These are phyloP conservation scores for Condylura cristata DNA, from an alignment of 2,113 vertebrate species.

Conservation along the genomic window DNA sequence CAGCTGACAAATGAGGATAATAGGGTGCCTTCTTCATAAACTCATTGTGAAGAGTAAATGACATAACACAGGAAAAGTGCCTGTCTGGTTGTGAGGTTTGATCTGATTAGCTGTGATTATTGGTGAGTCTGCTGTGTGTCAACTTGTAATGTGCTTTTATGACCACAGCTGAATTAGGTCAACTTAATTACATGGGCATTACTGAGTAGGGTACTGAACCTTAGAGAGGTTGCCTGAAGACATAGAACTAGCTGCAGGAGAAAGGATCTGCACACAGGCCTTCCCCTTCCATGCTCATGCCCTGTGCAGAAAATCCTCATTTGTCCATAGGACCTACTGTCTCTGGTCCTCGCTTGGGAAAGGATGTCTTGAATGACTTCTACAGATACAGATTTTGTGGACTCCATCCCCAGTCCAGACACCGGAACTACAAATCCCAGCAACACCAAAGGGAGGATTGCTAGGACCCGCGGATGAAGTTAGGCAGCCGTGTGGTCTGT, in stretches of 20 bases:
- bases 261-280: not conserved
- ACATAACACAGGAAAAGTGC: not conserved
- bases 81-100: rapidly evolving
- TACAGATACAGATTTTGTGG: no score
- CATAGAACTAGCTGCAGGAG: not conserved
- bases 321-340: not conserved
- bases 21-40: not conserved
- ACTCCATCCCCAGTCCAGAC: no score
- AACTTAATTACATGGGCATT: not conserved
- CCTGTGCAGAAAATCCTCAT: not conserved
- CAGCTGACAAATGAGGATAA: not conserved
- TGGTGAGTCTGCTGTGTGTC: rapidly evolving
- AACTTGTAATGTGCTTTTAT: rapidly evolving
- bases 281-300: not conserved
- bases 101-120: not conserved
- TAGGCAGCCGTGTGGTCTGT: no score
- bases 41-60: not conserved
- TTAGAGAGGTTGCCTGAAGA: not conserved
- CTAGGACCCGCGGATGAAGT: no score
- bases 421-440: no score
- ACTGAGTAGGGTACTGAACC: not conserved
- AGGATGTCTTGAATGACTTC: no score
- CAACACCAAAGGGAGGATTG: no score
- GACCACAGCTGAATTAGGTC: not conserved
- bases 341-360: not conserved